phyloP scores from a whole-genome alignment of 2,888 invertebrate genomes.

The Epicampocera succincta region DNA sequence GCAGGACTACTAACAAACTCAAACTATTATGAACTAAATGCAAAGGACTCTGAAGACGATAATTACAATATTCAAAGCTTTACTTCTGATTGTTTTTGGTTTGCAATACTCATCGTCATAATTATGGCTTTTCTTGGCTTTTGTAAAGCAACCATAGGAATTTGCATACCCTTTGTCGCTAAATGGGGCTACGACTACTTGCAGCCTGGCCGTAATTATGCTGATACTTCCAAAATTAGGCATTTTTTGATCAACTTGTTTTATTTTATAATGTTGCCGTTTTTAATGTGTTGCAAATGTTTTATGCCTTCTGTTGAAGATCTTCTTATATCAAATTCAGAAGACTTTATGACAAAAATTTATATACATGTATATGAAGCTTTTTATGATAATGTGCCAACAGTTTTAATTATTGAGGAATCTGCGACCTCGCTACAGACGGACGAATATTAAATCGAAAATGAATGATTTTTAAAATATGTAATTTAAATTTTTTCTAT shows the following conservation, averaged over 20 bases:
- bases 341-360: too few species aligned
- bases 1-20: neutral
- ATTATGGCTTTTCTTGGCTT: conserved; percentile 65
- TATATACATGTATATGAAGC: too few species aligned
- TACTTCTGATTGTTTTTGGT: too few species aligned
- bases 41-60: neutral
- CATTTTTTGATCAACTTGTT: neutral
- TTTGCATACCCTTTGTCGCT: conserved; percentile 69
- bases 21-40: neutral
- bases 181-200: conserved; percentile 73
- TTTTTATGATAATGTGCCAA: too few species aligned
- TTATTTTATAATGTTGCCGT: neutral
- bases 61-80: too few species aligned
- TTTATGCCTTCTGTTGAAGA: too few species aligned
- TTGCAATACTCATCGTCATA: too few species aligned
- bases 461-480: neutral
- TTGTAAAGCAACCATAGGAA: conserved; percentile 74
- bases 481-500: too few species aligned
- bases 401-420: too few species aligned
- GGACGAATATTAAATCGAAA: neutral
- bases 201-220: conserved; percentile 73
- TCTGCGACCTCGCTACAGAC: too few species aligned
- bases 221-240: conserved; percentile 70
- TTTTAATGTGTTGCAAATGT: too few species aligned
- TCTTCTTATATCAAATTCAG: too few species aligned